Evolutionary conservation across 2,888 invertebrate species (phyloP).

Genomic region (Oscheius onirici): DNA sequence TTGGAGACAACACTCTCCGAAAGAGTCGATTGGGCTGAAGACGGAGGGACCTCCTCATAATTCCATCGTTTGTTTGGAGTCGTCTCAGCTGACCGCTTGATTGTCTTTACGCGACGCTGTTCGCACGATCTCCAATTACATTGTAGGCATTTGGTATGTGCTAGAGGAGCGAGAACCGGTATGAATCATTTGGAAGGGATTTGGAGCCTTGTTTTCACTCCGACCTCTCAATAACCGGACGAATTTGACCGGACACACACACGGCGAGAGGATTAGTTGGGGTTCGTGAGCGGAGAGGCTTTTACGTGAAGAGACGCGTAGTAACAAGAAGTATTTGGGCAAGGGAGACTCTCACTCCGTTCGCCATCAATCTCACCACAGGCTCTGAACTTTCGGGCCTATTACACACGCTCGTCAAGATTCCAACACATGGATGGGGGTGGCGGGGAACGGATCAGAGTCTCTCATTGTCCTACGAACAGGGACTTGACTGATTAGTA

Average conservation of each 20-base stretch:
- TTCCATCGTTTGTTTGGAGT: conserved; percentile 3
- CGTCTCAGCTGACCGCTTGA: conserved; percentile 19
- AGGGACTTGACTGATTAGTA: neutral
- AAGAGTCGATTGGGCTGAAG: conserved; percentile 2
- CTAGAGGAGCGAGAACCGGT: neutral
- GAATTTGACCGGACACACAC: neutral
- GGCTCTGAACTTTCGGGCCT: neutral
- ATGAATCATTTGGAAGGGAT: neutral
- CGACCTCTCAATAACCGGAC: neutral
- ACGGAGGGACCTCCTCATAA: neutral
- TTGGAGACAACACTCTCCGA: conserved; percentile 24
- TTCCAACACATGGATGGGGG: neutral
- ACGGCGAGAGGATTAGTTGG: neutral
- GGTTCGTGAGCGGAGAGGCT: conserved; percentile 18
- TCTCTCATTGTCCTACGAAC: too few species aligned
- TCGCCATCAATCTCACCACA: conserved; percentile 19
- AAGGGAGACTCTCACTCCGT: conserved; percentile 9
- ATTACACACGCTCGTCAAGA: neutral
- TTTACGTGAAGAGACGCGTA: conserved; percentile 18
- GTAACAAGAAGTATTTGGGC: conserved; percentile 5
- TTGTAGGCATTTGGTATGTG: conserved; percentile 14
- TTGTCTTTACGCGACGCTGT: conserved; percentile 12
- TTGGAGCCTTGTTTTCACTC: conserved; percentile 1
- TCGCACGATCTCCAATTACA: conserved; percentile 29
- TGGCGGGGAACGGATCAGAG: conserved; percentile 1